phyloP scores from a whole-genome alignment of 2,888 invertebrate species.

The Plutella xylostella region DNA sequence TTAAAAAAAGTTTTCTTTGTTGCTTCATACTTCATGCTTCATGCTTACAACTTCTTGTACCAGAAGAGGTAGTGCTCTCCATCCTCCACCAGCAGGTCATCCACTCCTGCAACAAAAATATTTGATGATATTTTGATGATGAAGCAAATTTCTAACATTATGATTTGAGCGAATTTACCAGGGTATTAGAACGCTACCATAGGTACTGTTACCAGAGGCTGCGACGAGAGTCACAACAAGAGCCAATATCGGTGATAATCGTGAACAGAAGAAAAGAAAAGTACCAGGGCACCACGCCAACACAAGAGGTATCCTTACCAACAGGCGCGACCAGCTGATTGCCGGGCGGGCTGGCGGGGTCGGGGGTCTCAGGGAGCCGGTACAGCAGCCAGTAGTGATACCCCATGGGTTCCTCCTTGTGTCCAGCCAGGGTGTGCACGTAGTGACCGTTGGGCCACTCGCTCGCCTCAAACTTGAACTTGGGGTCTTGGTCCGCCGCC shows the following conservation, averaged over 20 bases:
- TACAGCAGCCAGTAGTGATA: conserved; percentile 93
- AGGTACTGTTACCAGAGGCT: too few species aligned
- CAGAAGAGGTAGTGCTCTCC: conserved; percentile 92
- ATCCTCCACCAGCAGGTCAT: conserved; percentile 87
- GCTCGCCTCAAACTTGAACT: conserved; percentile 81
- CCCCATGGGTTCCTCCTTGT: conserved; percentile 84
- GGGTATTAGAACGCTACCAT: too few species aligned
- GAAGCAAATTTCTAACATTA: not conserved
- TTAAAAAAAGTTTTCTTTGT: too few species aligned
- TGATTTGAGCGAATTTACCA: not conserved
- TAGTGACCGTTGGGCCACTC: conserved; percentile 95
- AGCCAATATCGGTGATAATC: too few species aligned
- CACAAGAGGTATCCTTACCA: conserved; percentile 66
- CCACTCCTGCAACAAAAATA: conserved; percentile 77
- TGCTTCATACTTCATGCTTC: too few species aligned
- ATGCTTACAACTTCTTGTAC: conserved; percentile 89
- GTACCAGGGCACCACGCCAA: not conserved
- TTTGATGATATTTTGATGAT: not conserved
- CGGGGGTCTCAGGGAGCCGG: conserved; percentile 82
- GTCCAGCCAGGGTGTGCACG: conserved; percentile 86
- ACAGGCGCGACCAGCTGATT: conserved; percentile 90
- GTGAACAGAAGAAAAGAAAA: too few species aligned
- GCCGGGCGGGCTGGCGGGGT: conserved; percentile 84
- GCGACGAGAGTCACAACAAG: too few species aligned
- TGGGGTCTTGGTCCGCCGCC: conserved; percentile 83